Base-by-base conservation (phyloP, 2,113 vertebrate genomes). In the Dicentrarchus labrax region DNA sequence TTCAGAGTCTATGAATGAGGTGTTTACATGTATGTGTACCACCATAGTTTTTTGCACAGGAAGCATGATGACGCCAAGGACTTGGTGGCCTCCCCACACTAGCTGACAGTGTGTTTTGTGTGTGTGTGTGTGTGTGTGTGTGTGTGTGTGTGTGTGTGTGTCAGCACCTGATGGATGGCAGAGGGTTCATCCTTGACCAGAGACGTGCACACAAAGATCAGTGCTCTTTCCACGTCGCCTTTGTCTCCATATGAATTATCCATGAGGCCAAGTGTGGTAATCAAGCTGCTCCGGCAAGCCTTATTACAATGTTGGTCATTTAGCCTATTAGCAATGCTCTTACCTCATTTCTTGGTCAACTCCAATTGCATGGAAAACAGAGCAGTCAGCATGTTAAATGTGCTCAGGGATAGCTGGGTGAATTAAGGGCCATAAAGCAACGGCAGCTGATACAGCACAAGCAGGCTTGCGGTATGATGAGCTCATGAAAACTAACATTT, bases 311-410 rank as follows among this genome's bases (percentile, higher is more conserved):
- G 86, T 88, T 89, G 85, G 90, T 89, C 93, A 92, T 94, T 94
- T 94, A 90, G 86, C 88, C 90, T 90, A 90, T 93, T 93, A 93
- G 92, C 90, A 71, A 88, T 85, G 88, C 88, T 79, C 89, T 93
- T 95, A 95, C 94, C 92, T 96, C 93, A 95, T 94, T 93, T 88
- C 90, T 94, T 91, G 86, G 87, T 93, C 93, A 89, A 94, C 91
- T 93, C 93, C 83, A 90, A 86, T 94, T 94, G 92, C 92, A 93
- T 88, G 91, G 90, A 95, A 95, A 94, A 93, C 80, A 76, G 86
- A 90, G 84, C 89, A 82, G 91, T 95, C 93, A 92, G 90, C 91
- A 93, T 90, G 90, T 88, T 88, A 89, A 93, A 93, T 91, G 89
- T 65, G 66, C 84, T 88, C 16, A 47, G 73, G 88, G 87, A 88